These are phyloP conservation scores for Apeira syringaria DNA, from an alignment of 2,888 invertebrate species.

Conservation along the genomic window DNA sequence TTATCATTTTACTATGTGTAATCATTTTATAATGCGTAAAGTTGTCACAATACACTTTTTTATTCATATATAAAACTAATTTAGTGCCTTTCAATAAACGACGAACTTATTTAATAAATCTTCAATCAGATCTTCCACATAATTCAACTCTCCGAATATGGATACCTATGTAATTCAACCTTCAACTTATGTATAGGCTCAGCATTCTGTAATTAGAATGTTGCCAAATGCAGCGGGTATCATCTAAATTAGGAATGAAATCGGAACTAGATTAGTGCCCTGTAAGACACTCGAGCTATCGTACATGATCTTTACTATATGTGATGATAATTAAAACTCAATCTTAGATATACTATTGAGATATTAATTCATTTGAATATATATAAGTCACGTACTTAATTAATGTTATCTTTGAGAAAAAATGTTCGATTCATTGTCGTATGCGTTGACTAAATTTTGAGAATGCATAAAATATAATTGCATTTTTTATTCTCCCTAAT, in stretches of 20 bases:
- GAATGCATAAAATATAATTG: slow-evolving; percentile 2
- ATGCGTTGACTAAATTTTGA: slow-evolving; percentile 12
- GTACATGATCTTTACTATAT: slow-evolving; percentile 27
- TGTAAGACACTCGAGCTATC: slow-evolving; percentile 25
- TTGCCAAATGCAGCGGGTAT: slow-evolving; percentile 21
- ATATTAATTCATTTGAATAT: slow-evolving; percentile 21
- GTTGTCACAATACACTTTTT: too few relatives aligned
- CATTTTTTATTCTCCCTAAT: not conserved
- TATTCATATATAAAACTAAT: too few relatives aligned
- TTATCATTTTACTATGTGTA: too few relatives aligned
- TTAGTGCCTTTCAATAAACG: too few relatives aligned
- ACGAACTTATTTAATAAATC: slow-evolving; percentile 1
- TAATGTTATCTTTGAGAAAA: slow-evolving; percentile 23
- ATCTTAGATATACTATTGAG: slow-evolving; percentile 20
- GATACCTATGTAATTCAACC: slow-evolving; percentile 7
- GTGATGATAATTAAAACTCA: slow-evolving; percentile 23
- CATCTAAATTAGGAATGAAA: slow-evolving; percentile 25
- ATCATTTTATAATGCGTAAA: too few relatives aligned
- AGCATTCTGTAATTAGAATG: slow-evolving; percentile 20
- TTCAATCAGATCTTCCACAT: slow-evolving; percentile 2
- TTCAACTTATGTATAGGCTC: slow-evolving; percentile 1
- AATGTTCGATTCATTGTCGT: slow-evolving; percentile 17
- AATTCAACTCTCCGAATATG: slow-evolving; percentile 2
- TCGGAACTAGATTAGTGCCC: slow-evolving; percentile 25
- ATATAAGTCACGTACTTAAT: slow-evolving; percentile 26